phyloP scores from a whole-genome alignment of 1,140 invertebrate genomes.

The Ganaspis sp. region DNA sequence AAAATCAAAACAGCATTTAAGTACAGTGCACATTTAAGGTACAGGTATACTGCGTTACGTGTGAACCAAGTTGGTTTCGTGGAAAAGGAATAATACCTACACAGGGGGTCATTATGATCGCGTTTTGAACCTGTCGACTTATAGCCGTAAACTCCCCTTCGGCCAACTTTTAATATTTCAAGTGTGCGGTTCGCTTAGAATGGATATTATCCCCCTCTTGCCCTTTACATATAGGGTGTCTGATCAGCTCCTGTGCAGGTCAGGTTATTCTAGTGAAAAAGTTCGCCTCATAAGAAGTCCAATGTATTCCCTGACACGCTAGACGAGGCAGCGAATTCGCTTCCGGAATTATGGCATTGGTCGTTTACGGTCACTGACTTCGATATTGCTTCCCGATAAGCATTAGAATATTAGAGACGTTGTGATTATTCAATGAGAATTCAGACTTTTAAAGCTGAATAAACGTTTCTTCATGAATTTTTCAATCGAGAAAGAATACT shows the following conservation, averaged over 20 bases:
- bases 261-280: constrained; percentile 41
- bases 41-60: too few species aligned
- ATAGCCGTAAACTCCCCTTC: constrained; percentile 42
- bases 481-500: background rate
- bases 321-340: constrained; percentile 42
- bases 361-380: constrained; percentile 17
- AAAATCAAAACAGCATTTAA: too few species aligned
- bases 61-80: background rate
- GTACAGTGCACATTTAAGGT: too few species aligned
- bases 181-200: constrained; percentile 42
- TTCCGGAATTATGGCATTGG: constrained; percentile 43
- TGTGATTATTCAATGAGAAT: constrained; percentile 1
- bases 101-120: constrained; percentile 49
- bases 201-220: constrained; percentile 41
- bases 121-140: constrained; percentile 41
- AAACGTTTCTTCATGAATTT: constrained; percentile 6
- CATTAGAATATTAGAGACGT: background rate
- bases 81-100: background rate
- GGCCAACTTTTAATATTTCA: constrained; percentile 41
- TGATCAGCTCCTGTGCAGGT: constrained; percentile 23
- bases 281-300: constrained; percentile 47
- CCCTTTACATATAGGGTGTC: background rate
- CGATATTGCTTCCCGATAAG: constrained; percentile 50
- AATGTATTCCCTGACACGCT: constrained; percentile 8
- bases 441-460: background rate